Percentiles rank a stretch among this genome's conserved stretches.
Evolutionary conservation across 2,113 vertebrate species (phyloP).

Genomic region (Caranx ignobilis): DNA sequence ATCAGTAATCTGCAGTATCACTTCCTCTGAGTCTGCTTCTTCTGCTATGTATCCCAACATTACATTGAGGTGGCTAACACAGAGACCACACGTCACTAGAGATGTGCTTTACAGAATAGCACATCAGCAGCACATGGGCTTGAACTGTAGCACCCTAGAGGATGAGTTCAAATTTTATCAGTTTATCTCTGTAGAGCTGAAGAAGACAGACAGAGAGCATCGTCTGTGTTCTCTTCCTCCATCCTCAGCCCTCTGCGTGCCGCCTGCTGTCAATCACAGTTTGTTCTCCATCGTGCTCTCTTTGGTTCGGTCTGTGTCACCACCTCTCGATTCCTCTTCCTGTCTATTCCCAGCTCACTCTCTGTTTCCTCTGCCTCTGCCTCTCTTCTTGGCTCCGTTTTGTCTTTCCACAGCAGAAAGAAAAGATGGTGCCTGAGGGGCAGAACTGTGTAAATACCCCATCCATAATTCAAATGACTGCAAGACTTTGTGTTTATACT

Average conservation of each 20-base stretch:
- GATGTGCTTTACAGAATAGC: conserved; percentile 20
- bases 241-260: background rate
- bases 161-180: conserved; percentile 22
- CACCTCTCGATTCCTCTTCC: conserved; percentile 3
- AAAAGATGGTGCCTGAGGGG: conserved; percentile 50
- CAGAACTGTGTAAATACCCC: conserved; percentile 63
- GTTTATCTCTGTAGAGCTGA: conserved; percentile 28
- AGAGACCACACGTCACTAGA: conserved; percentile 9
- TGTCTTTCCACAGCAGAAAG: conserved; percentile 40
- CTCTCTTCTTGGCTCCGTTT: conserved; percentile 29
- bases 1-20: background rate
- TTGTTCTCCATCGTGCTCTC: conserved; percentile 19
- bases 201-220: background rate
- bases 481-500: conserved; percentile 49
- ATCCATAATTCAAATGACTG: conserved; percentile 69
- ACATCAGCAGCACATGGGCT: conserved; percentile 9
- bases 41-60: conserved; percentile 21
- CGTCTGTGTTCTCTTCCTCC: background rate
- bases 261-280: conserved; percentile 17
- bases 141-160: conserved; percentile 5
- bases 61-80: background rate
- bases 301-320: conserved; percentile 35
- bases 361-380: conserved; percentile 17
- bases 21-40: conserved; percentile 20
- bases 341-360: conserved; percentile 22